These are phyloP conservation scores for Genyomyrus donnyi DNA, from an alignment of 2,113 vertebrate genomes.

Conservation along the genomic window DNA sequence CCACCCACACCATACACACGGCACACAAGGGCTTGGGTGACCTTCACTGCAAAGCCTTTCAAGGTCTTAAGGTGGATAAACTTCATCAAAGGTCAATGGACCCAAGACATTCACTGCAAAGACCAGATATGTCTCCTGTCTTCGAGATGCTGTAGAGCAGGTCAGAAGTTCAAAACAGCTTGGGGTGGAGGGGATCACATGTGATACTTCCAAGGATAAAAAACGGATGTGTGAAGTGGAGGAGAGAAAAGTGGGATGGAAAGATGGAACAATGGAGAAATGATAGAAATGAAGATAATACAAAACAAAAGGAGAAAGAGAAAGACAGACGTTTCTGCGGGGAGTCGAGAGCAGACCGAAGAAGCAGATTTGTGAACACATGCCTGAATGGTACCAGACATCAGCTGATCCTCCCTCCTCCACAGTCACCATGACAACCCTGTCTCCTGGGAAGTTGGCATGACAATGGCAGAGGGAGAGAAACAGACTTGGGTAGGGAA, in stretches of 20 bases:
- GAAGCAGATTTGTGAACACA: constrained; percentile 45
- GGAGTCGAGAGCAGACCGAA: constrained; percentile 23
- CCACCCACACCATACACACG: neutral
- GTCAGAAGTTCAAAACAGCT: neutral
- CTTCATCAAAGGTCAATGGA: neutral
- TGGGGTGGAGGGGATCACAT: neutral
- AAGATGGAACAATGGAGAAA: neutral
- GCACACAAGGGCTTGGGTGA: neutral
- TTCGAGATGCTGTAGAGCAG: neutral
- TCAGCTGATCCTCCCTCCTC: constrained; percentile 75
- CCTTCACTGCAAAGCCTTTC: neutral
- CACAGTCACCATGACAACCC: constrained; percentile 81
- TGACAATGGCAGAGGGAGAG: constrained; percentile 48
- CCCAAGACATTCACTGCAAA: neutral
- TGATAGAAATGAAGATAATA: neutral
- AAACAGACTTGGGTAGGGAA: neutral
- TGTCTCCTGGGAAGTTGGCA: constrained; percentile 69
- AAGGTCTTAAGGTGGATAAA: neutral
- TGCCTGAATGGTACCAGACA: constrained; percentile 62
- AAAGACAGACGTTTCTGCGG: constrained; percentile 3
- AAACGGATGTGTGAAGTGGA: neutral
- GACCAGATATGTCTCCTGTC: neutral
- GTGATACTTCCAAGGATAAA: neutral
- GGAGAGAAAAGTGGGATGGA: neutral
- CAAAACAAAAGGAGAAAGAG: constrained; percentile 6